phyloP scores from a whole-genome alignment of 2,888 invertebrate genomes.

The Agriopis aurantiaria region DNA sequence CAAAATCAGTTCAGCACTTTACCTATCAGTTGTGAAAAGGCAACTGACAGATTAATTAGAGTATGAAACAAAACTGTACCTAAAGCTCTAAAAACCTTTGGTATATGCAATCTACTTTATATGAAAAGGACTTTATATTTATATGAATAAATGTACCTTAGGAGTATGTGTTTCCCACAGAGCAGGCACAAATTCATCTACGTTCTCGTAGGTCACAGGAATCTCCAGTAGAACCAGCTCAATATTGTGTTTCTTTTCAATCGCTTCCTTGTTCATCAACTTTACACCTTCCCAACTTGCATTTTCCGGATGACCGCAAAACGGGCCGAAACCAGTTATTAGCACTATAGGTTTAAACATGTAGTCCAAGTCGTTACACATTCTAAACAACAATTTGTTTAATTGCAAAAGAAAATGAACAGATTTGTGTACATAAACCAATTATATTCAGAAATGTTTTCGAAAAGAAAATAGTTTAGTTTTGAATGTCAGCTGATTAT shows the following conservation, averaged over 20 bases:
- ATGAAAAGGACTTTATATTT: no score
- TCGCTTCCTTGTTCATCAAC: conserved; percentile 82
- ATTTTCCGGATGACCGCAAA: conserved; percentile 89
- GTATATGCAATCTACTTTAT: background rate
- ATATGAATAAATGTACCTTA: no score
- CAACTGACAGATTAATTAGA: no score
- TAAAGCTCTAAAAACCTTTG: background rate
- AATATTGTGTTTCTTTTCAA: conserved; percentile 76
- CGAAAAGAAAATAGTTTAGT: background rate
- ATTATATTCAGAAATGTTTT: no score
- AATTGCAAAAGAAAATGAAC: background rate
- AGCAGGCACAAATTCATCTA: conserved; percentile 87
- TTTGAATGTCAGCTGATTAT: conserved; percentile 63
- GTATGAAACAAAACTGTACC: no score
- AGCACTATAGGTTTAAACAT: conserved; percentile 79
- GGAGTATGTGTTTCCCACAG: conserved; percentile 91
- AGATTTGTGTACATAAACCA: no score
- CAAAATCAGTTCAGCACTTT: no score
- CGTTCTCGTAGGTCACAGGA: conserved; percentile 91
- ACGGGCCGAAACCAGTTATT: conserved; percentile 94
- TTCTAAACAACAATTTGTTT: conserved; percentile 37
- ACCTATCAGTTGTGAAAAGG: no score
- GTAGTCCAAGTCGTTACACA: conserved; percentile 62
- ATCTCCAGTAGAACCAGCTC: conserved; percentile 86
- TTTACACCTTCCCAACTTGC: conserved; percentile 95